Percentiles rank a stretch among this genome's conserved stretches.
Conservation (phyloP, 2,797 vertebrate species). For the Oophaga sylvatica region DNA sequence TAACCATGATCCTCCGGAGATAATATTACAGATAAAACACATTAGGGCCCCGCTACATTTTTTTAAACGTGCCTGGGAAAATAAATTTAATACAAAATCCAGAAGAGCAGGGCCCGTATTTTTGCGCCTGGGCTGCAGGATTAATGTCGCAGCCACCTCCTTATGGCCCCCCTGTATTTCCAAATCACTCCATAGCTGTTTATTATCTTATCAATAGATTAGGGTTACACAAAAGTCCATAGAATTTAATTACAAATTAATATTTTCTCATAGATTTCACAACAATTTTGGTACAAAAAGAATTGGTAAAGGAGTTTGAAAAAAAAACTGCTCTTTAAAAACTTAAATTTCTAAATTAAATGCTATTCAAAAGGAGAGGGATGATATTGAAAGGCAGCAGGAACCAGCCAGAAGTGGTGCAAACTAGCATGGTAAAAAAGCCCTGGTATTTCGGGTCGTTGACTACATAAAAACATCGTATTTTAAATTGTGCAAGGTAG, state of each 20-base stretch:
- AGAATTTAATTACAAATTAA: neutral
- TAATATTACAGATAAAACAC: constrained; percentile 60
- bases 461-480: too few species aligned
- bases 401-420: too few species aligned
- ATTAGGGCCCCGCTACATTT: constrained; percentile 48
- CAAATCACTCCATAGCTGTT: neutral
- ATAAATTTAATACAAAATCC: constrained; percentile 48
- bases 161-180: neutral
- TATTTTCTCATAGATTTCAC: neutral
- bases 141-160: neutral
- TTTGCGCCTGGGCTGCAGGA: constrained; percentile 5
- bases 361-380: too few species aligned
- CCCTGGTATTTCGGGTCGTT: too few species aligned
- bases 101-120: constrained; percentile 5
- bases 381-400: too few species aligned
- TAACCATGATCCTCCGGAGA: constrained; percentile 54
- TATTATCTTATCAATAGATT: neutral
- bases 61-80: constrained; percentile 41
- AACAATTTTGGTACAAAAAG: too few species aligned
- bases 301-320: too few species aligned
- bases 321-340: too few species aligned
- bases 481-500: too few species aligned
- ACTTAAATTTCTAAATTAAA: too few species aligned
- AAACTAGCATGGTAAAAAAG: too few species aligned
- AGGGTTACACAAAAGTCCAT: too few species aligned